A percentile compares a stretch with the other conserved stretches of the same genome.
Conservation (phyloP, 2,888 invertebrate genomes). For the Perizoma flavofasciatum region DNA sequence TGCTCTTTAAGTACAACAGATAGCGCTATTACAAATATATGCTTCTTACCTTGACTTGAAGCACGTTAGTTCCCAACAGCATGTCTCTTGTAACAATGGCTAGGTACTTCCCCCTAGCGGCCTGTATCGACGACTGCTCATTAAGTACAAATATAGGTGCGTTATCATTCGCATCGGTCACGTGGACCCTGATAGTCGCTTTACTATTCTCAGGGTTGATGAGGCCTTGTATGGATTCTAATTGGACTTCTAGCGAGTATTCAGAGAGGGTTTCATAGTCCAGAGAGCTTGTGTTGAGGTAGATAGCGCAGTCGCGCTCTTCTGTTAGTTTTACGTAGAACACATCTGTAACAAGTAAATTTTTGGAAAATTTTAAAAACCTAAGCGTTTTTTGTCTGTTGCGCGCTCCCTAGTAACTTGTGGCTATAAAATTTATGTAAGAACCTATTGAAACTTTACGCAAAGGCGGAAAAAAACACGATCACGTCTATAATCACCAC, state of each 20-base stretch:
- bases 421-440: too few species aligned
- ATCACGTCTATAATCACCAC: too few species aligned
- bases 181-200: conserved; percentile 90
- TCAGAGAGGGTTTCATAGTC: conserved; percentile 91
- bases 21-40: neutral
- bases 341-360: conserved; percentile 74
- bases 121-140: conserved; percentile 78
- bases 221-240: conserved; percentile 91
- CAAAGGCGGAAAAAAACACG: too few species aligned
- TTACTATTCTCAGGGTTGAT: conserved; percentile 90
- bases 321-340: conserved; percentile 90
- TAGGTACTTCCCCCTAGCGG: conserved; percentile 89
- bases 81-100: conserved; percentile 90
- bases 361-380: neutral
- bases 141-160: conserved; percentile 91
- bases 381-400: too few species aligned
- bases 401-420: too few species aligned
- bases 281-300: conserved; percentile 86
- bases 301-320: conserved; percentile 92
- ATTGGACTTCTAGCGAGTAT: conserved; percentile 89
- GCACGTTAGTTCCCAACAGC: conserved; percentile 89
- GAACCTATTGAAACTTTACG: too few species aligned
- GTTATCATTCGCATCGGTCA: conserved; percentile 96
- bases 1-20: neutral
- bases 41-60: conserved; percentile 87